Conservation (phyloP, 2,113 vertebrate species). For the Micronycteris hirsuta region DNA sequence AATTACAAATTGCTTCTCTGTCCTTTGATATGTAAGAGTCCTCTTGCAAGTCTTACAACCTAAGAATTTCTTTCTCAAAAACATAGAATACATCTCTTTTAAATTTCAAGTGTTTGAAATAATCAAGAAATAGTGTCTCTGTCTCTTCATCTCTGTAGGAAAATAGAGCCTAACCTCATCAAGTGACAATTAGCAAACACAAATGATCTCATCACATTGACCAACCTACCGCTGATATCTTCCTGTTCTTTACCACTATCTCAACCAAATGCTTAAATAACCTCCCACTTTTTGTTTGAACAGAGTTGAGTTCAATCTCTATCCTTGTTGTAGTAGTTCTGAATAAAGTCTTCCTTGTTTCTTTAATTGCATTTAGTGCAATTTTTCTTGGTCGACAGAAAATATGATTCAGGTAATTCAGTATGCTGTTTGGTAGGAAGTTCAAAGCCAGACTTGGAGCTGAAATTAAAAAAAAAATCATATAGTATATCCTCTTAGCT, state of each 20-base stretch:
- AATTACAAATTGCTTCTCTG: not conserved
- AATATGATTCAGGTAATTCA: not conserved
- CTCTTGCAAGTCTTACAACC: not conserved
- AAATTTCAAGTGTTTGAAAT: not conserved
- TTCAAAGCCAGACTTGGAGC: not conserved
- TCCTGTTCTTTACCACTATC: not conserved
- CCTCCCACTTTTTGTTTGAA: not conserved
- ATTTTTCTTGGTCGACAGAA: not conserved
- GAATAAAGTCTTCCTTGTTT: not conserved
- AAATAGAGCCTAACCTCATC: not conserved
- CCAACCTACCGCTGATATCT: not conserved
- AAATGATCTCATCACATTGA: not conserved
- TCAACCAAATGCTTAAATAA: not conserved
- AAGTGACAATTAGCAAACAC: not conserved
- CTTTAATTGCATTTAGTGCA: not conserved
- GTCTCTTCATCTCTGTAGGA: not conserved
- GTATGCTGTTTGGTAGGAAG: not conserved
- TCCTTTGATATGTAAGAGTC: not conserved
- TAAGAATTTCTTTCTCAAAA: not conserved
- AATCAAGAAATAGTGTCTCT: not conserved
- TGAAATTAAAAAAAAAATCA: not conserved
- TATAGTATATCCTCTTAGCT: not conserved
- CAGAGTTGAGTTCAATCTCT: not conserved
- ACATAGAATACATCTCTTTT: not conserved
- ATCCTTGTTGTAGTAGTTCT: not conserved